Base-by-base conservation (phyloP, 2,113 vertebrate genomes). In the Cololabis saira region DNA sequence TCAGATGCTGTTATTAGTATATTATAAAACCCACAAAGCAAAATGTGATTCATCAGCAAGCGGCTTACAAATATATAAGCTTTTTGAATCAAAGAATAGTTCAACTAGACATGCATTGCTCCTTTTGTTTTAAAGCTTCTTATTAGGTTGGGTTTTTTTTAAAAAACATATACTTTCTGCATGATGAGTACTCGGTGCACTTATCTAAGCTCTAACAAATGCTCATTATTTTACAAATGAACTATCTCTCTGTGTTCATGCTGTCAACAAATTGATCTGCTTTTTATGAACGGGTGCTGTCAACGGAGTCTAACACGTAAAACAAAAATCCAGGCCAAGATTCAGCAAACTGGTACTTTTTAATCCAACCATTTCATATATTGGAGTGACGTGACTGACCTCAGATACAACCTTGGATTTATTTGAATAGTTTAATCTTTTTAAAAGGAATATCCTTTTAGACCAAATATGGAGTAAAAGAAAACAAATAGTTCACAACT, bases 231-330 rank as follows among this genome's bases (percentile, higher is more conserved):
- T 55, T 67, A 41, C 68, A 64, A 73, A 48, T 19, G 43, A 74
- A 17, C 47, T 18, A 52, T 18, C 59, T 69, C 52, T 75, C 71
- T 27, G 41, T 37, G 27, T 37, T 33, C 27, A 27, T 54, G 30
- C 47, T 68, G 61, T 85, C 62, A 64, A 68, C 59, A 64, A 51
- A 84, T 67, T 73, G 78, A 80, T 86, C 75, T 61, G 47, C 2
- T 59, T 21, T 21, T 42, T 37, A 59, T 71, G 62, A 70, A 64
- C 27, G 17, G 57, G 16, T 18, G 54, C 18, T n/a, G 40, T 58
- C 54, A 48, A 62, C 55, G 71, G 42, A 43, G 58, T 40, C 66
- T 30, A 58, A 55, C 48, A 61, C 64, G 65, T 69, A 48, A 48
- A 37, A 30, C 13, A 13, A 19, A 13, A 19, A 64, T 58, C 30